Percentiles rank a stretch among this genome's conserved stretches.
These are phyloP conservation scores for Aulostomus chinensis DNA, from an alignment of 2,797 vertebrate genomes.

Conservation along the genomic window DNA sequence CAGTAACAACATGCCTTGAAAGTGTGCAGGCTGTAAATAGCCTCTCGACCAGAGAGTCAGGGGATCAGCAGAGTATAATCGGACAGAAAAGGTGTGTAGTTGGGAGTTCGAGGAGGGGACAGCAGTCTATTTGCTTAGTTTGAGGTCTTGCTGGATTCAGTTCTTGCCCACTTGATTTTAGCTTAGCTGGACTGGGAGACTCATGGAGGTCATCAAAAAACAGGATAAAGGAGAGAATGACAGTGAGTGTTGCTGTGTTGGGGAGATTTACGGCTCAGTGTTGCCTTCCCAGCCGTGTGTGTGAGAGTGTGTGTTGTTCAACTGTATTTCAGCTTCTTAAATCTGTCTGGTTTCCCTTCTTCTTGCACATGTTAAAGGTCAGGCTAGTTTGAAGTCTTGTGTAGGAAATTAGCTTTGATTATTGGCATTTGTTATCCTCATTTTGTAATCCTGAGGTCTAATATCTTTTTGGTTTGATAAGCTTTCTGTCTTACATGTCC, in stretches of 20 bases:
- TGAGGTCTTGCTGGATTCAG: slow-evolving; percentile 37
- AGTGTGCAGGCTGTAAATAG: slow-evolving; percentile 41
- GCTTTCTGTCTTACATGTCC: too few relatives aligned
- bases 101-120: slow-evolving; percentile 28
- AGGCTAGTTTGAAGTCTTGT: too few relatives aligned
- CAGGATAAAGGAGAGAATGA: slow-evolving; percentile 46
- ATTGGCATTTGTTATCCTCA: too few relatives aligned
- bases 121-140: slow-evolving; percentile 7
- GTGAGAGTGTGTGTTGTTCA: neutral
- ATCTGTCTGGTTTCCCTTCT: too few relatives aligned
- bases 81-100: slow-evolving; percentile 16
- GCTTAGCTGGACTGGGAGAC: slow-evolving; percentile 27
- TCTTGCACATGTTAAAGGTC: too few relatives aligned
- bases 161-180: slow-evolving; percentile 33
- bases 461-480: too few relatives aligned
- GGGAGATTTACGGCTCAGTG: slow-evolving; percentile 23
- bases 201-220: slow-evolving; percentile 48
- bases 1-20: slow-evolving; percentile 20
- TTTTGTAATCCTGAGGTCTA: too few relatives aligned
- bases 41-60: slow-evolving; percentile 32
- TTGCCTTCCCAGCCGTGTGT: slow-evolving; percentile 17
- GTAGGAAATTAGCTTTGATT: too few relatives aligned
- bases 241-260: slow-evolving; percentile 55
- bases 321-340: too few relatives aligned
- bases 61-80: slow-evolving; percentile 40